Conservation (phyloP, 2,888 invertebrate genomes). For the Amphipoea lucens region DNA sequence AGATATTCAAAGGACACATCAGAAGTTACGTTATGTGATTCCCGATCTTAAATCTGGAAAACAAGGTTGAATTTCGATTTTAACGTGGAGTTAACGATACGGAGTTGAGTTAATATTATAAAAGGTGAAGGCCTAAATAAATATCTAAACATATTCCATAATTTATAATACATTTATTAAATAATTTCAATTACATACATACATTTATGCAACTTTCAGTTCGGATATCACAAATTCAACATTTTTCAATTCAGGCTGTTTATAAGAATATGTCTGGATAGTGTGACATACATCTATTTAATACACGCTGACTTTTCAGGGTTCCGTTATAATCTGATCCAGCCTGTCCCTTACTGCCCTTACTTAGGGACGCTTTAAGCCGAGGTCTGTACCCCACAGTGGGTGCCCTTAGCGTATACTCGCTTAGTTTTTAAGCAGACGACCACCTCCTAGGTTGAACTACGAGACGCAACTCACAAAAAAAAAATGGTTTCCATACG, state of each 20-base stretch:
- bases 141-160: constrained; percentile 60
- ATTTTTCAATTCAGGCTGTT: constrained; percentile 28
- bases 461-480: no score
- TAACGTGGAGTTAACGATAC: no score
- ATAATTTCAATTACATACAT: constrained; percentile 51
- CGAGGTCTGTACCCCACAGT: no score
- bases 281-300: constrained; percentile 28
- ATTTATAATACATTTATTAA: constrained; percentile 58
- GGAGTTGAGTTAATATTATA: neutral
- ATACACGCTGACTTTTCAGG: constrained; percentile 37
- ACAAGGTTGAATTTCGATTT: no score
- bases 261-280: constrained; percentile 57
- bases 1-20: no score
- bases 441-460: neutral
- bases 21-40: no score
- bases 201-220: constrained; percentile 60
- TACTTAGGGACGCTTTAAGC: no score
- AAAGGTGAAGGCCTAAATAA: constrained; percentile 39
- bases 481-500: neutral
- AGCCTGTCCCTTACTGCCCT: no score
- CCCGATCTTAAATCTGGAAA: no score
- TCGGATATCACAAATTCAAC: constrained; percentile 57
- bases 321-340: no score
- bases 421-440: neutral
- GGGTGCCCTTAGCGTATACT: neutral